Evolutionary conservation across 2,797 vertebrate species (phyloP).

Genomic region (Chanos chanos): DNA sequence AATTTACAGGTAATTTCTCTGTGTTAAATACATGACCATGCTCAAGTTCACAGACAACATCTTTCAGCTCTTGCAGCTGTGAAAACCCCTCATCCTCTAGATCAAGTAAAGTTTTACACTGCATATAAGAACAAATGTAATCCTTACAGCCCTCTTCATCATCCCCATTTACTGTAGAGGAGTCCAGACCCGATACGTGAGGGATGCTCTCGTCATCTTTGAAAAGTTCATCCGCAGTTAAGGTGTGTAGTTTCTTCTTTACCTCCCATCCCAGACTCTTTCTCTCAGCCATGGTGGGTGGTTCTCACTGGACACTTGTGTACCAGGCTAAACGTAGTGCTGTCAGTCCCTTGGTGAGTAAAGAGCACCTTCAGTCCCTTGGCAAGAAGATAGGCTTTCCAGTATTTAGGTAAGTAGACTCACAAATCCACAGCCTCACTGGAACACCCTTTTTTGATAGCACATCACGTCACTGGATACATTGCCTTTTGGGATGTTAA

Average conservation of each 20-base stretch:
- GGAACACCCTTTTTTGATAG: background rate
- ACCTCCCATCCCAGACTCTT: slow-evolving; percentile 1
- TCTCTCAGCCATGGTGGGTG: background rate
- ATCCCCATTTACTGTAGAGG: background rate
- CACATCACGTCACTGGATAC: background rate
- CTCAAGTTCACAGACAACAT: background rate
- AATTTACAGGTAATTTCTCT: background rate
- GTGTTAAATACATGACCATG: background rate
- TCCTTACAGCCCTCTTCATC: slow-evolving; percentile 1
- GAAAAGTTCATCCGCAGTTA: background rate
- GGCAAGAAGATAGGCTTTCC: too few relatives aligned
- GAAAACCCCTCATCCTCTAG: slow-evolving; percentile 10
- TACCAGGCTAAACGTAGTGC: background rate
- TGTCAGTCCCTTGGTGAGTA: too few relatives aligned
- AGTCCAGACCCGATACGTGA: background rate
- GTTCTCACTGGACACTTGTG: background rate
- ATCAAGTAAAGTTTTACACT: background rate
- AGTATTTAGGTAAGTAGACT: too few relatives aligned
- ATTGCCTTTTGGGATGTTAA: too few relatives aligned
- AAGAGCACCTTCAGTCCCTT: too few relatives aligned
- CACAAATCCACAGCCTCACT: background rate
- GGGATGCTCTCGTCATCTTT: background rate
- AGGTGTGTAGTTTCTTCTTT: background rate
- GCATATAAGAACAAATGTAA: background rate
- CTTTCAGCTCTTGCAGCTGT: background rate